phyloP scores from a whole-genome alignment of 2,888 invertebrate genomes.

The Phaonia tiefii region DNA sequence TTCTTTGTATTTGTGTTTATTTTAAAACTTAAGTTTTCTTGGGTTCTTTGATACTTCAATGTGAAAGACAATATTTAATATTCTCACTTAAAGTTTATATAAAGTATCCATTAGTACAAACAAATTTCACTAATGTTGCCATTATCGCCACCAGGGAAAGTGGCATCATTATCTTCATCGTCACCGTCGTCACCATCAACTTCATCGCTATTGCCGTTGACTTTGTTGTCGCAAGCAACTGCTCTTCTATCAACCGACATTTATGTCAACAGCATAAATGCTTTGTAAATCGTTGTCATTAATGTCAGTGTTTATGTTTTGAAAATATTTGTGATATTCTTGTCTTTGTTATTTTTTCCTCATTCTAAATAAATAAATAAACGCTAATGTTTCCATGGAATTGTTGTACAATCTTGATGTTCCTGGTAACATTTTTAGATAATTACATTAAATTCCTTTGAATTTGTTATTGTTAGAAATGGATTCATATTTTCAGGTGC shows the following conservation, averaged over 20 bases:
- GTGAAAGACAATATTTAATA: background rate
- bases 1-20: background rate
- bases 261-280: constrained; percentile 33
- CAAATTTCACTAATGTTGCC: constrained; percentile 45
- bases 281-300: constrained; percentile 42
- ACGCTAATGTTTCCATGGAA: constrained; percentile 7
- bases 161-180: background rate
- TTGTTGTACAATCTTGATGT: background rate
- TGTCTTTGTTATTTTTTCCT: background rate
- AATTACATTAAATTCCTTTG: constrained; percentile 4
- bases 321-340: background rate
- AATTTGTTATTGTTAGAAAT: background rate
- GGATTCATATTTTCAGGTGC: no score
- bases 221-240: background rate
- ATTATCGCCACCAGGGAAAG: constrained; percentile 5
- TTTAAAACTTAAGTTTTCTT: constrained; percentile 18
- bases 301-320: constrained; percentile 29
- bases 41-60: constrained; percentile 6
- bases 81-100: background rate
- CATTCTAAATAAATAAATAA: constrained; percentile 23
- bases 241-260: constrained; percentile 1
- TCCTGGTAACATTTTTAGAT: background rate
- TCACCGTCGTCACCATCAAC: background rate
- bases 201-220: background rate
- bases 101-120: constrained; percentile 10